Evolutionary conservation across 2,888 invertebrate species (phyloP).

Genomic region (Eupithecia exiguata): DNA sequence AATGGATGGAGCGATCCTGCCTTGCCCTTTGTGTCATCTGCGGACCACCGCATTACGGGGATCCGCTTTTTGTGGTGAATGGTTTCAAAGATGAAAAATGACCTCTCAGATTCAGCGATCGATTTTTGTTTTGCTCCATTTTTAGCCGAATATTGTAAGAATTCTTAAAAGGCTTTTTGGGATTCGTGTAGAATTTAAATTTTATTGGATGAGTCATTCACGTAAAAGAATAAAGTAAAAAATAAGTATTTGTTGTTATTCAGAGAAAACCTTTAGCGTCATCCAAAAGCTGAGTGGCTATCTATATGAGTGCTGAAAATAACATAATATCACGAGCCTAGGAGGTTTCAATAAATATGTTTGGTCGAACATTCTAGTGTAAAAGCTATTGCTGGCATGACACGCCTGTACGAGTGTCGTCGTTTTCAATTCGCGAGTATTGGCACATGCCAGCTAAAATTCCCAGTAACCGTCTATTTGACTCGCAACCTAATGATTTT

Average conservation of each 20-base stretch:
- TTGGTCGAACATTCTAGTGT: constrained; percentile 30
- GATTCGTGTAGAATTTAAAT: not conserved
- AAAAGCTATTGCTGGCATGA: constrained; percentile 26
- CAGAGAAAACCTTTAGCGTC: not conserved
- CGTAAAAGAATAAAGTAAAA: not conserved
- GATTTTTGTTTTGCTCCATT: not conserved
- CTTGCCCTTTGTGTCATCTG: constrained; percentile 43
- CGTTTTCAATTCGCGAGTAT: constrained; percentile 27
- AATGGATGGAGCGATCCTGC: constrained; percentile 31
- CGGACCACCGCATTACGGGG: constrained; percentile 30
- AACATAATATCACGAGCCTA: not conserved
- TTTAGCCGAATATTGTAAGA: not conserved
- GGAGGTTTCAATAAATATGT: constrained; percentile 16
- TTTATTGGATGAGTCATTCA: not conserved
- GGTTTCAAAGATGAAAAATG: constrained; percentile 38
- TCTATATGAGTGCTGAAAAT: constrained; percentile 9
- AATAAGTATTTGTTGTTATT: not conserved
- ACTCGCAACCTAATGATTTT: constrained; percentile 52
- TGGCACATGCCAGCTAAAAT: constrained; percentile 23
- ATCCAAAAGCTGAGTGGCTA: constrained; percentile 6
- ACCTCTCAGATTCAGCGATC: not conserved
- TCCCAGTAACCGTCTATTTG: constrained; percentile 38
- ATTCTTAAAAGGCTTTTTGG: not conserved
- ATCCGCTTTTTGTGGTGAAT: constrained; percentile 39
- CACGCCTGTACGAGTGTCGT: constrained; percentile 23